Conservation (phyloP, 2,797 vertebrate genomes). For the Lagorchestes hirsutus region DNA sequence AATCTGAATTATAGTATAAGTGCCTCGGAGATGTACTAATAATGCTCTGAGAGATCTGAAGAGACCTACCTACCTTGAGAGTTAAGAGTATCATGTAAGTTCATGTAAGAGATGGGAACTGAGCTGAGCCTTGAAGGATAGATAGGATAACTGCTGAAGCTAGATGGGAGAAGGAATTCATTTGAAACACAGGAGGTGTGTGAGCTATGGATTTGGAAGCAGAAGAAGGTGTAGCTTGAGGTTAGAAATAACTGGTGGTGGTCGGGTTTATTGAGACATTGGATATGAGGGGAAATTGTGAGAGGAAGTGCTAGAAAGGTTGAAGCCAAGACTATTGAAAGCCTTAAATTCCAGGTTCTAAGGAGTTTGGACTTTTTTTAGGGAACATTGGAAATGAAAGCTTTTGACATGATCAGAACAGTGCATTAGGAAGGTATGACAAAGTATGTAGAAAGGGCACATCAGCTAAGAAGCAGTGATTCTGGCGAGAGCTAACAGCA, state of each 20-base stretch:
- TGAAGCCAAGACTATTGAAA: neutral
- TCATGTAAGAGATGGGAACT: neutral
- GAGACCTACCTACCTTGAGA: neutral
- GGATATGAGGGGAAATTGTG: neutral
- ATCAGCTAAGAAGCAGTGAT: neutral
- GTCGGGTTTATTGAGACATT: neutral
- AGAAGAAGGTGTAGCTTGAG: neutral
- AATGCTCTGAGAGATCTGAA: neutral
- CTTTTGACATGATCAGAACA: neutral
- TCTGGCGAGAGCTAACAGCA: neutral
- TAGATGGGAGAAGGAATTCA: neutral
- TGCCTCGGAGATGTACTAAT: neutral
- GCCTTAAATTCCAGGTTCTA: neutral
- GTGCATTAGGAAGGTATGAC: neutral
- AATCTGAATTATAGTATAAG: neutral
- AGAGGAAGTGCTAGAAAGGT: neutral
- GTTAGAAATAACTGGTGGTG: neutral
- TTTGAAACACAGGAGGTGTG: neutral
- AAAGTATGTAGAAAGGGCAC: too few relatives aligned
- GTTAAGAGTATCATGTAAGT: neutral
- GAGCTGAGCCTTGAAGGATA: neutral
- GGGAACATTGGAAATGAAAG: neutral
- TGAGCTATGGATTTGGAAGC: neutral
- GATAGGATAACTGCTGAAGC: neutral
- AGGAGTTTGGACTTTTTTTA: neutral